Conservation (phyloP, 2,888 invertebrate genomes). For the Tetragonula carbonaria region DNA sequence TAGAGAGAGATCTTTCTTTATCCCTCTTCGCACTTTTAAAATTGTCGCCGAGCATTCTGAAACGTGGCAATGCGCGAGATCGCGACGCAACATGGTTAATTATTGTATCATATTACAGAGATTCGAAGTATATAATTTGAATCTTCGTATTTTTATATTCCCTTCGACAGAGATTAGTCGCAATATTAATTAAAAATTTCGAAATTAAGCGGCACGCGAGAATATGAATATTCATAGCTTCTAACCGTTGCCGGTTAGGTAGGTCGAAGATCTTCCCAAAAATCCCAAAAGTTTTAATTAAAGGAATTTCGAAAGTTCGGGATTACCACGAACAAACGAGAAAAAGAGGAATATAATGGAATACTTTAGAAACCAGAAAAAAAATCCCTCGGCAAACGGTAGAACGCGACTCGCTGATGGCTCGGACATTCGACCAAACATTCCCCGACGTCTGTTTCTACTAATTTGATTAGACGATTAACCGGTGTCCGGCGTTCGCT, state of each 20-base stretch:
- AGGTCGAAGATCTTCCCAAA: no score
- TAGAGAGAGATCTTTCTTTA: background rate
- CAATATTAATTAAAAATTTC: no score
- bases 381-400: constrained; percentile 35
- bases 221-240: no score
- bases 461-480: constrained; percentile 70
- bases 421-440: constrained; percentile 45
- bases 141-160: no score
- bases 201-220: no score
- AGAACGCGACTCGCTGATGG: constrained; percentile 52
- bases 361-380: constrained; percentile 11
- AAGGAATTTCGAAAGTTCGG: background rate
- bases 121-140: no score
- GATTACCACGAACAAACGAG: background rate
- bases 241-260: no score
- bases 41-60: background rate
- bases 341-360: background rate
- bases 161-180: no score
- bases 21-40: background rate
- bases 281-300: background rate
- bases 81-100: no score
- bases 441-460: constrained; percentile 51
- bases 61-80: no score
- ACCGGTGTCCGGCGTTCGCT: constrained; percentile 54
- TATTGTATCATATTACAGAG: no score